A percentile compares a stretch with the other conserved stretches of the same genome.
Evolutionary conservation across 2,888 invertebrate genomes (phyloP).

Genomic region (Polydrusus cervinus): DNA sequence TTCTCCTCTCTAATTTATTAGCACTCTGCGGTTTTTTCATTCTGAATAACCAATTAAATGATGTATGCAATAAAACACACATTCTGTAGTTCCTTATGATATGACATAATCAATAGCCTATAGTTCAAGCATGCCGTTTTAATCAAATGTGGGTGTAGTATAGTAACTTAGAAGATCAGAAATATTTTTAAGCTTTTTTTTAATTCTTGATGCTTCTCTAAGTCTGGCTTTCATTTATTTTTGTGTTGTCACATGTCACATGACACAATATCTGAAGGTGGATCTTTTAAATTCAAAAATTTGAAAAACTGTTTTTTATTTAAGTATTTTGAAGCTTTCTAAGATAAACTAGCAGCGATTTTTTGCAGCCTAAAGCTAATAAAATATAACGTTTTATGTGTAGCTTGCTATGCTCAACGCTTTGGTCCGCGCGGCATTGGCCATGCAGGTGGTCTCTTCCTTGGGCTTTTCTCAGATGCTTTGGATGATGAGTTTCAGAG

Average conservation of each 20-base stretch:
- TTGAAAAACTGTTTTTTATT: not conserved
- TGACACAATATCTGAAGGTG: not conserved
- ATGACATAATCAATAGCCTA: too few species aligned
- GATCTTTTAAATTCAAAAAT: too few species aligned
- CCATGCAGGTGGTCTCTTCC: slow-evolving; percentile 90
- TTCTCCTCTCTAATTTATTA: too few species aligned
- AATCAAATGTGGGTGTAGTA: not conserved
- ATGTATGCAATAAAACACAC: too few species aligned
- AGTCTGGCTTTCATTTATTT: too few species aligned
- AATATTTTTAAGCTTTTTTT: too few species aligned
- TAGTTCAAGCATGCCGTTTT: not conserved
- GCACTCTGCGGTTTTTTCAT: too few species aligned
- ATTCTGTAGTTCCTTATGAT: too few species aligned
- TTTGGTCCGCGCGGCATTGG: slow-evolving; percentile 96
- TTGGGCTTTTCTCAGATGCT: slow-evolving; percentile 90
- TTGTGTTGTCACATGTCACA: too few species aligned
- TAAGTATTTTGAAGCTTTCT: slow-evolving; percentile 15
- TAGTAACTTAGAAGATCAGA: not conserved
- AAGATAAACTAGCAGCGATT: slow-evolving; percentile 15
- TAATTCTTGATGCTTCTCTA: too few species aligned
- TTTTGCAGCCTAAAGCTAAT: slow-evolving; percentile 36
- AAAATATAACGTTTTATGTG: slow-evolving; percentile 56
- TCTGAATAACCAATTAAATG: too few species aligned
- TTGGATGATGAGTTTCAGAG: slow-evolving; percentile 85
- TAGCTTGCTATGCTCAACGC: slow-evolving; percentile 96